These are phyloP conservation scores for Perca flavescens DNA, from an alignment of 2,113 vertebrate genomes.

Conservation along the genomic window DNA sequence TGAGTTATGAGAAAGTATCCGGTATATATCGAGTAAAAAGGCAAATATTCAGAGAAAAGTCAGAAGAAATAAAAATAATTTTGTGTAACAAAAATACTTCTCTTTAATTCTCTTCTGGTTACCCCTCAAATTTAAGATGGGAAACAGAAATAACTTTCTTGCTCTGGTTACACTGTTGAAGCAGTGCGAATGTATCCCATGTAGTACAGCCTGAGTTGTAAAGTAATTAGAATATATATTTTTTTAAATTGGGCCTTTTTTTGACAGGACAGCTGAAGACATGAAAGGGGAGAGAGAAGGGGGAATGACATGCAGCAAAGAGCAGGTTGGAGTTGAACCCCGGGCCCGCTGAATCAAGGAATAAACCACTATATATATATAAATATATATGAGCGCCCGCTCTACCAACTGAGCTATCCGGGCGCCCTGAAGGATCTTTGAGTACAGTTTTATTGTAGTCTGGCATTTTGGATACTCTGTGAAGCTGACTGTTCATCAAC, in stretches of 20 bases:
- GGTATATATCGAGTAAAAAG: slow-evolving; percentile 3
- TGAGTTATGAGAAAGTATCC: background rate
- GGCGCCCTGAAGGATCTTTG: slow-evolving; percentile 8
- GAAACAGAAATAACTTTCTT: background rate
- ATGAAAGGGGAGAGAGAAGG: no score
- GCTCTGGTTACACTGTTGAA: background rate
- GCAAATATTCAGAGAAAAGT: background rate
- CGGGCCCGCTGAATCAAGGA: no score
- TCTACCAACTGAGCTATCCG: no score
- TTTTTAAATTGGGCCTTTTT: no score
- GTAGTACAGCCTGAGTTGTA: background rate
- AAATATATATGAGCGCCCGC: no score
- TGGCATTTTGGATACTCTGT: slow-evolving; percentile 9
- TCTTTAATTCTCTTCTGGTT: background rate
- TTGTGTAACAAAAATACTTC: background rate
- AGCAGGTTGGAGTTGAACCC: no score
- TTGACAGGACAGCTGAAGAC: no score
- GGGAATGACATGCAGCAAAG: no score
- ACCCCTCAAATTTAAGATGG: background rate
- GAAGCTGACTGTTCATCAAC: slow-evolving; percentile 14
- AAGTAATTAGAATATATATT: slow-evolving; percentile 15
- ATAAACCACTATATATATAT: no score
- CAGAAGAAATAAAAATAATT: background rate
- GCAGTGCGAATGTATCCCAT: background rate
- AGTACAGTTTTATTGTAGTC: background rate